Evolutionary conservation across 1,140 invertebrate species (phyloP), one percentile per base, ranked within the genome.

Genomic region (Drosophila orosa): DNA sequence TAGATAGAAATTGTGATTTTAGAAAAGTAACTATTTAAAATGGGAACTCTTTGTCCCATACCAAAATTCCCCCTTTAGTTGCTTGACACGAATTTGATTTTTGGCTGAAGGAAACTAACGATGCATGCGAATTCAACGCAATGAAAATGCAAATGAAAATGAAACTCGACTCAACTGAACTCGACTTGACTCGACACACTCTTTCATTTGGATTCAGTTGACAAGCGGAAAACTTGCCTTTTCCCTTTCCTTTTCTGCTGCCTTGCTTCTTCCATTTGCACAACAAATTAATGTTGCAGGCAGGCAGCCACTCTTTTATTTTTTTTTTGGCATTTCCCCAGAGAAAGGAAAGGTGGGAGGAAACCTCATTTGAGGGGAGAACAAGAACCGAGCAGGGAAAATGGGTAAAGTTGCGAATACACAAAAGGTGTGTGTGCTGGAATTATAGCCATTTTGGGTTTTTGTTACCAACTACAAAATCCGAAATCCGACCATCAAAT

Each of bases 251-350:
- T 19, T 19, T 13, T 17, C 17, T 24, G 19, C 48, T 42, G 37
- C 25, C 39, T 10, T 37, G 19, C 47, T 54, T 35, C 24, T 40
- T 13, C 37, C 47, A 42, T 55, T 50, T 69, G 45, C 75, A 63
- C 58, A 62, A 76, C 80, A 83, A 83, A 86, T 80, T 86, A 86
- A 89, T 89, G 79, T 79, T 83, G 79, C 62, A 69, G 78, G 66
- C 62, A 73, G 50, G 50, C 50, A 73, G n/a, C n/a, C 76, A 81
- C 54, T 68, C 45, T 15, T 5, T 19, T 29, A 19, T 22, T 25
- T 47, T 47, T 25, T 19, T 76, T 79, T 77, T 80, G 35, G 45
- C 39, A 57, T 45, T 58, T 65, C 39, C 37, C 33, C 10, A 24
- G 62, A 25, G 27, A 31, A 13, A 9, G 27, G 3, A 7, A n/a